phyloP scores from a whole-genome alignment of 1,140 invertebrate genomes.

The Hirudo medicinalis region DNA sequence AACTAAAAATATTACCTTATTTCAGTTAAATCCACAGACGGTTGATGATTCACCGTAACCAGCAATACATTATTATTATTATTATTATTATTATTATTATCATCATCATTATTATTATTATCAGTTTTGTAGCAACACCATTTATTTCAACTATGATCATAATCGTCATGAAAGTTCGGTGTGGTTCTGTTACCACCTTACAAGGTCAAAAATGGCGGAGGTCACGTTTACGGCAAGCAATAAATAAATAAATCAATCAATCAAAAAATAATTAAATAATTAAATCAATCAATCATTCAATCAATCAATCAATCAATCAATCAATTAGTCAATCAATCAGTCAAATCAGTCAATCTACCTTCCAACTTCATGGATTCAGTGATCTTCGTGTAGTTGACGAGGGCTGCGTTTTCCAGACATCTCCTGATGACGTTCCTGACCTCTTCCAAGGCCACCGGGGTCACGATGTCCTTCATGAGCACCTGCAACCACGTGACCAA shows the following conservation, averaged over 20 bases:
- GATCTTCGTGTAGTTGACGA: slow-evolving; percentile 90
- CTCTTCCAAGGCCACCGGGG: slow-evolving; percentile 90
- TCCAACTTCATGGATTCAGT: slow-evolving; percentile 95
- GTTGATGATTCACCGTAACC: too few relatives aligned
- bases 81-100: too few relatives aligned
- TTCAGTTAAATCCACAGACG: too few relatives aligned
- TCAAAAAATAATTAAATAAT: neutral
- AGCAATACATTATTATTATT: too few relatives aligned
- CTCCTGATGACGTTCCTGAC: slow-evolving; percentile 88
- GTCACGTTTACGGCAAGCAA: neutral
- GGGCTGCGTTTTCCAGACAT: slow-evolving; percentile 89
- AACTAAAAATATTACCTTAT: too few relatives aligned
- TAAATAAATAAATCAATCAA: neutral
- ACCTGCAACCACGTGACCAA: slow-evolving; percentile 45
- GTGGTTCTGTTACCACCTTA: too few relatives aligned
- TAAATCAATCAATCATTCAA: neutral
- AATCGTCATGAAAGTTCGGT: too few relatives aligned
- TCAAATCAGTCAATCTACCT: slow-evolving; percentile 48
- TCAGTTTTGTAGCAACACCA: too few relatives aligned
- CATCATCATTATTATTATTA: too few relatives aligned
- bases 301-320: neutral
- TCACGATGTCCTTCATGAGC: slow-evolving; percentile 95
- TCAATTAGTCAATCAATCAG: neutral
- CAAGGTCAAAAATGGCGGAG: too few relatives aligned
- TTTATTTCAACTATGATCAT: too few relatives aligned